Evolutionary conservation across 1,140 invertebrate species (phyloP).

Genomic region (Formica selysi): DNA sequence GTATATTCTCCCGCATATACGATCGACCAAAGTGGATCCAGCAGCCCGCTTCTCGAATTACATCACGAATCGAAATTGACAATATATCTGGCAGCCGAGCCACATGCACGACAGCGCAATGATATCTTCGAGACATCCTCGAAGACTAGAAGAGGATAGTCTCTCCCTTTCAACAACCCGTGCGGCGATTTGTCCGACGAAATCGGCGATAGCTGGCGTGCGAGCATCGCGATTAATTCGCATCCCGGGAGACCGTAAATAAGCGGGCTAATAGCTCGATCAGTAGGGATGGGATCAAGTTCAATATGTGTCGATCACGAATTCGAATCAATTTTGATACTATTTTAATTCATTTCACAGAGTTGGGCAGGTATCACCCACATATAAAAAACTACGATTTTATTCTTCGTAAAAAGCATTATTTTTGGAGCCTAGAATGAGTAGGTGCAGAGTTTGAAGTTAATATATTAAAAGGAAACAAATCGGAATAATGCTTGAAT

Average conservation of each 20-base stretch:
- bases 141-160: conserved; percentile 25
- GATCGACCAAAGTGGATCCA: neutral
- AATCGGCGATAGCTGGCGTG: conserved; percentile 29
- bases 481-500: neutral
- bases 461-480: neutral
- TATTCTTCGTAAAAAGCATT: conserved; percentile 7
- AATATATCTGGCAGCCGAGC: conserved; percentile 36
- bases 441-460: neutral
- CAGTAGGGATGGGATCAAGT: conserved; percentile 71
- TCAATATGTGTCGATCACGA: conserved; percentile 52
- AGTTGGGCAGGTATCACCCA: neutral
- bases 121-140: conserved; percentile 43
- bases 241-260: conserved; percentile 74
- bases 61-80: conserved; percentile 38
- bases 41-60: conserved; percentile 37
- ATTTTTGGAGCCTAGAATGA: neutral
- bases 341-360: neutral
- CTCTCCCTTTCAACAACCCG: conserved; percentile 20
- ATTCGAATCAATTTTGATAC: neutral
- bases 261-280: conserved; percentile 76
- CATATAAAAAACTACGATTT: neutral
- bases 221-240: conserved; percentile 51
- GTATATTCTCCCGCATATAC: neutral
- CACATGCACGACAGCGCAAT: conserved; percentile 35
- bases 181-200: conserved; percentile 12